Percentiles rank a stretch among this genome's conserved stretches.
These are phyloP conservation scores for Dasyprocta punctata DNA, from an alignment of 2,113 vertebrate genomes.

Conservation along the genomic window DNA sequence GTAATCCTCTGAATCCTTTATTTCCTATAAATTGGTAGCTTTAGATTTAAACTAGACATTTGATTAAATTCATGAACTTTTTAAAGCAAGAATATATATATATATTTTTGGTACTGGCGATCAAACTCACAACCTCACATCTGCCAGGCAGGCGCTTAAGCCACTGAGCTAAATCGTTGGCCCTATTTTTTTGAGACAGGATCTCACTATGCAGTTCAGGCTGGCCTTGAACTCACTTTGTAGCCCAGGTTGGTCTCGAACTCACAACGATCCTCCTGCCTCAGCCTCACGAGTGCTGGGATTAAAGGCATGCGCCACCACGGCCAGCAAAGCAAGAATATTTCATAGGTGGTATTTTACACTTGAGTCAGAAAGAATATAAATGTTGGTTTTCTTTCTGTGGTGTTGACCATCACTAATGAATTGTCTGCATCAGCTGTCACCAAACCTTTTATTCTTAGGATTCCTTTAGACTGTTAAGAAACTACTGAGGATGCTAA, in stretches of 20 bases:
- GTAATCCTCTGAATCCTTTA: neutral
- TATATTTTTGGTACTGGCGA: too few relatives aligned
- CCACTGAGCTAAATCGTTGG: too few relatives aligned
- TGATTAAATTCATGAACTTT: neutral
- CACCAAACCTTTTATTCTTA: neutral
- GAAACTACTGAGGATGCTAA: neutral
- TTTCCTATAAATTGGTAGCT: constrained; percentile 1
- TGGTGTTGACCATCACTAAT: neutral
- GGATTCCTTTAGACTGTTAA: neutral
- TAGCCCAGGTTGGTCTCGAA: too few relatives aligned
- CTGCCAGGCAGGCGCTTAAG: too few relatives aligned
- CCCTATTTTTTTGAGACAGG: too few relatives aligned
- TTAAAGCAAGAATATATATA: neutral
- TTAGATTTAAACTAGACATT: constrained; percentile 10
- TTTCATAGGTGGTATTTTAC: neutral
- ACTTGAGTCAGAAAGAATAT: neutral
- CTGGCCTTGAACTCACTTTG: too few relatives aligned
- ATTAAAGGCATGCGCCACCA: too few relatives aligned
- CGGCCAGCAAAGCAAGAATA: neutral
- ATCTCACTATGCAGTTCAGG: too few relatives aligned
- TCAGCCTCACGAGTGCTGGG: too few relatives aligned
- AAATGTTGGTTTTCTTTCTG: neutral
- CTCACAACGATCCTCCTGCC: too few relatives aligned
- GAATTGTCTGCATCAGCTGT: neutral
- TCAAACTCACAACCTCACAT: too few relatives aligned